phyloP scores from a whole-genome alignment of 2,797 vertebrate genomes.

The Sarcophilus harrisii region DNA sequence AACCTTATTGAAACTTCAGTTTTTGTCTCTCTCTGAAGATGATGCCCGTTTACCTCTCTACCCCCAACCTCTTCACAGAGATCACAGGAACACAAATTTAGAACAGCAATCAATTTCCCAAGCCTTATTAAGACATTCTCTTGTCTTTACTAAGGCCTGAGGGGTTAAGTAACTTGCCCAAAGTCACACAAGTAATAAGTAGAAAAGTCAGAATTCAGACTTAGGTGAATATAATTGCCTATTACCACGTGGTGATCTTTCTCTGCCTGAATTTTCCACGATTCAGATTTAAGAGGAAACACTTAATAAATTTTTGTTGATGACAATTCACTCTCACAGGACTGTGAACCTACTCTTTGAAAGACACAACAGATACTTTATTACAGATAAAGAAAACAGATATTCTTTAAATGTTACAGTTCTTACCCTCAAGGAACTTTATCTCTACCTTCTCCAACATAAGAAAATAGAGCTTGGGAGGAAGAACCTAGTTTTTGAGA shows the following conservation, averaged over 20 bases:
- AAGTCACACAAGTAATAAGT: background rate
- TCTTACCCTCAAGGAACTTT: background rate
- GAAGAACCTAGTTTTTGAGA: background rate
- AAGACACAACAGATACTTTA: background rate
- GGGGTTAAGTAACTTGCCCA: background rate
- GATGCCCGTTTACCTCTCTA: no score
- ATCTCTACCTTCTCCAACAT: background rate
- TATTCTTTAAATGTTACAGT: background rate
- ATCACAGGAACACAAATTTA: no score
- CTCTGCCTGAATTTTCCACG: background rate
- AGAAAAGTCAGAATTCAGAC: background rate
- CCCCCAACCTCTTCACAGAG: no score
- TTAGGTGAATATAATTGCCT: background rate
- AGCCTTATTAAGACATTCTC: no score
- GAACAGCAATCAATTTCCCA: no score
- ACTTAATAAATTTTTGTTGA: background rate
- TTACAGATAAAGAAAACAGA: no score
- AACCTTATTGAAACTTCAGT: no score
- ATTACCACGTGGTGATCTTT: background rate
- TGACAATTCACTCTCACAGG: background rate
- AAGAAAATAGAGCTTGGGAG: background rate
- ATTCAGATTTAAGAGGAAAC: background rate
- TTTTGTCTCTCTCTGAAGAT: no score
- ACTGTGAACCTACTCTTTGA: background rate
- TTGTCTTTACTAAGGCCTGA: background rate